Percentiles rank a stretch among this genome's conserved stretches.
These are phyloP conservation scores for Odontomyia ornata DNA, from an alignment of 2,888 invertebrate genomes.

Conservation along the genomic window DNA sequence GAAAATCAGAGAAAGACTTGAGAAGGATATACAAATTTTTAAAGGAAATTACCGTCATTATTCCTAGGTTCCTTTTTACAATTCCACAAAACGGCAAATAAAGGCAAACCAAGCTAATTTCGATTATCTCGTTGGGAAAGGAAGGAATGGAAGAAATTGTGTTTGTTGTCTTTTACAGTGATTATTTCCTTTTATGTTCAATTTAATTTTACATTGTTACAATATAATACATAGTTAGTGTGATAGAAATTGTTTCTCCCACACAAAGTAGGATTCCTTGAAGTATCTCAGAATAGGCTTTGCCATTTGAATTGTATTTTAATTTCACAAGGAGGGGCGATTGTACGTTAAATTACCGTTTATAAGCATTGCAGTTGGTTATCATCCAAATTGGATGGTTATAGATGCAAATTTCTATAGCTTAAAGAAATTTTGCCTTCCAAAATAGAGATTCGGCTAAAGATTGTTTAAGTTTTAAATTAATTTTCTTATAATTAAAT, in stretches of 20 bases:
- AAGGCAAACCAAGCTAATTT: neutral
- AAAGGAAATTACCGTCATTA: slow-evolving; percentile 37
- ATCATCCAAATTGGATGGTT: too few species aligned
- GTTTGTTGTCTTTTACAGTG: slow-evolving; percentile 1
- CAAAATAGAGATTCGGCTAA: too few species aligned
- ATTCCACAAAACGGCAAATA: neutral
- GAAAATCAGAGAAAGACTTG: slow-evolving; percentile 22
- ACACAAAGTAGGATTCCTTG: neutral
- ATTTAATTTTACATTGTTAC: slow-evolving; percentile 18
- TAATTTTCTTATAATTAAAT: too few species aligned
- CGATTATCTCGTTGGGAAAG: neutral
- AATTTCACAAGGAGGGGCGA: too few species aligned
- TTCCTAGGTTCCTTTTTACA: neutral
- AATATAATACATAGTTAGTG: neutral
- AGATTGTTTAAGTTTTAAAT: too few species aligned
- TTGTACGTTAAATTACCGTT: too few species aligned
- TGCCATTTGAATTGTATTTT: too few species aligned
- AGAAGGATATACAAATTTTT: slow-evolving; percentile 30
- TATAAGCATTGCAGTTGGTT: too few species aligned
- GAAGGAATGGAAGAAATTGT: neutral
- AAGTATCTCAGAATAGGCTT: neutral
- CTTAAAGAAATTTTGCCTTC: too few species aligned
- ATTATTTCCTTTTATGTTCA: slow-evolving; percentile 39
- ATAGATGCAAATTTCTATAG: too few species aligned
- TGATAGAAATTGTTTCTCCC: too few species aligned